A percentile compares a stretch with the other conserved stretches of the same genome.
Conservation (phyloP, 2,113 vertebrate genomes). For the Psilopogon haemacephalus region DNA sequence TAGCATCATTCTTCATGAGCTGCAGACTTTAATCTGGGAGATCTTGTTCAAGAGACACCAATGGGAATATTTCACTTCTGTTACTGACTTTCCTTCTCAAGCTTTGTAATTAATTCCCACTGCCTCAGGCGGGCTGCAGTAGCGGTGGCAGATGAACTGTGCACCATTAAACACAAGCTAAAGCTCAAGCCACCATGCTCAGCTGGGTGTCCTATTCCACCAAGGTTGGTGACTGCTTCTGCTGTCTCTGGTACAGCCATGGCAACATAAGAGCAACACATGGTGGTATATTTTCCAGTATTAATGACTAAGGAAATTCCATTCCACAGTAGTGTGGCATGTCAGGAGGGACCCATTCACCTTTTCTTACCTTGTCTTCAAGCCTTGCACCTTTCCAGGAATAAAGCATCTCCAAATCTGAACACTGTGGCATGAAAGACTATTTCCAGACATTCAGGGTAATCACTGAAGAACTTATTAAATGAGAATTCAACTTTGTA, state of each 20-base stretch:
- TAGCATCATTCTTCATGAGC: neutral
- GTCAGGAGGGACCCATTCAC: accelerated
- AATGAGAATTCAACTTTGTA: neutral
- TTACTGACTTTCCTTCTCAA: slow-evolving; percentile 15
- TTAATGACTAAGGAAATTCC: neutral
- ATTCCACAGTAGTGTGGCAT: accelerated
- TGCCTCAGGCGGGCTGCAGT: neutral
- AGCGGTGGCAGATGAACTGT: neutral
- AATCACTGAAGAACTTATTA: neutral
- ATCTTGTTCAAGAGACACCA: neutral
- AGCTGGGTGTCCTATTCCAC: neutral
- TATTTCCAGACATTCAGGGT: neutral
- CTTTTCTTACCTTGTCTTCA: neutral
- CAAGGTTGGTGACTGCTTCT: neutral
- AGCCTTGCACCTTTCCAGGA: neutral
- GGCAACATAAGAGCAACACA: neutral
- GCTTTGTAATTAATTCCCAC: neutral
- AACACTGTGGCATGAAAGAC: neutral
- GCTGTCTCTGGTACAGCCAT: accelerated
- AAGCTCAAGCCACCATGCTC: neutral
- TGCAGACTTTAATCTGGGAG: neutral
- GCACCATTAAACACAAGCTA: neutral
- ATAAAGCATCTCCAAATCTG: neutral
- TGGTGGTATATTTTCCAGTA: accelerated
- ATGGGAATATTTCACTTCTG: neutral